Conservation (phyloP, 1,140 invertebrate genomes). For the Aphaenogaster floridana region DNA sequence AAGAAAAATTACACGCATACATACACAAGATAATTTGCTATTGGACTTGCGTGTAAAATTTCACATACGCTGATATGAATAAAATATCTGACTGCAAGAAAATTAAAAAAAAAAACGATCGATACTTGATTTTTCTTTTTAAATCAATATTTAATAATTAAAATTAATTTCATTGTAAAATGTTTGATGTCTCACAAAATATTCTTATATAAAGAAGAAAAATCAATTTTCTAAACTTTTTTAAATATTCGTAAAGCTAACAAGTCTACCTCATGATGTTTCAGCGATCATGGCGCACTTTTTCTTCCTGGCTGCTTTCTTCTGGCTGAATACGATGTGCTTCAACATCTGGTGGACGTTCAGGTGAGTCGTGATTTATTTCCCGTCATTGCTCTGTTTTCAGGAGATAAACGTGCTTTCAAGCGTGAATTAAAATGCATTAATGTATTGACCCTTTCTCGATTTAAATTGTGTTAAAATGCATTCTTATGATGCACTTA, state of each 20-base stretch:
- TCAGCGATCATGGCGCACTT: conserved; percentile 95
- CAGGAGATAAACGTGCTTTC: not conserved
- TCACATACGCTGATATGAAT: not conserved
- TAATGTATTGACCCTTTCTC: too few species aligned
- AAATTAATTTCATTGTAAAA: not conserved
- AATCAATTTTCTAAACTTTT: conserved; percentile 13
- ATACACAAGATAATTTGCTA: not conserved
- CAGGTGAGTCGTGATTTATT: conserved; percentile 88
- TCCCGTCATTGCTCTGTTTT: conserved; percentile 41
- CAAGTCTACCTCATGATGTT: conserved; percentile 83
- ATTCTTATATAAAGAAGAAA: not conserved
- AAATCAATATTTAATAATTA: conserved; percentile 3
- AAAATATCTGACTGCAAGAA: not conserved
- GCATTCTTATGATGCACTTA: not conserved
- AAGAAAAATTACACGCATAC: not conserved
- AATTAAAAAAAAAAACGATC: not conserved
- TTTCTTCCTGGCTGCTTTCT: conserved; percentile 97
- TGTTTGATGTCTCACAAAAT: not conserved
- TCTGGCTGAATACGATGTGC: conserved; percentile 98
- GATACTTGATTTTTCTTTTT: conserved; percentile 1
- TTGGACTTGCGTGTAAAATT: not conserved
- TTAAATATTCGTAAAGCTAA: conserved; percentile 48
- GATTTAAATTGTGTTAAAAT: too few species aligned
- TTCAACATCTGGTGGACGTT: conserved; percentile 98
- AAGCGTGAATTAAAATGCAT: not conserved